Percentiles rank a stretch among this genome's conserved stretches.
Evolutionary conservation across 2,797 vertebrate genomes (phyloP).

Genomic region (Antrozous pallidus): DNA sequence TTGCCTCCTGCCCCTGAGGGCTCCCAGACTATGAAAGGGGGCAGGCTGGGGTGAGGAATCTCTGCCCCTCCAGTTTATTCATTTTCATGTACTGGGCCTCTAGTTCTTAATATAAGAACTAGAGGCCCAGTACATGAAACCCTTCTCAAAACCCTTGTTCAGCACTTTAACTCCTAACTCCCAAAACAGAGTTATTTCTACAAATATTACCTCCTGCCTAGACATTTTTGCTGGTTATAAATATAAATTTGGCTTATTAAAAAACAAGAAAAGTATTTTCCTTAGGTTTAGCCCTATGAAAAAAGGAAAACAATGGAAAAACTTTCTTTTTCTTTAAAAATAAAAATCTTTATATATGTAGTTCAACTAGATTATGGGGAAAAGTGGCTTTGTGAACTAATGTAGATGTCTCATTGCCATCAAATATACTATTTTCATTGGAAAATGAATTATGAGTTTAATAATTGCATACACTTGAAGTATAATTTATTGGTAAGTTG

Average conservation of each 20-base stretch:
- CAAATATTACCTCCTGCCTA: background rate
- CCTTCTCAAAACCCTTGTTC: background rate
- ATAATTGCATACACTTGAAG: background rate
- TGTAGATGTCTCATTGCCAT: background rate
- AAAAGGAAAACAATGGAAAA: slow-evolving; percentile 7
- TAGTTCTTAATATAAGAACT: background rate
- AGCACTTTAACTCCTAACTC: background rate
- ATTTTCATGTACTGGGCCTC: background rate
- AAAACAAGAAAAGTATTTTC: background rate
- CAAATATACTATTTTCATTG: background rate
- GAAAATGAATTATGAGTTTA: background rate
- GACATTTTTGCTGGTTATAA: background rate
- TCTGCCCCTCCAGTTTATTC: too few species aligned
- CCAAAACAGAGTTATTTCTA: background rate
- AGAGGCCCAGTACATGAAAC: too few species aligned
- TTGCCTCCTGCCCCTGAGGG: too few species aligned
- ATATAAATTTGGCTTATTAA: background rate
- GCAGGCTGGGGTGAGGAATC: too few species aligned
- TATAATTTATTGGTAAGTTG: background rate
- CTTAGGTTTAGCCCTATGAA: background rate
- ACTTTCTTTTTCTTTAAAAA: background rate
- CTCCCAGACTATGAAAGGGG: too few species aligned
- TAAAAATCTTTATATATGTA: background rate
- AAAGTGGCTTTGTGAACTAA: background rate
- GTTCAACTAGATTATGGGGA: background rate